Evolutionary conservation across 2,797 vertebrate genomes (phyloP).

Genomic region (Chiroxiphia lanceolata): DNA sequence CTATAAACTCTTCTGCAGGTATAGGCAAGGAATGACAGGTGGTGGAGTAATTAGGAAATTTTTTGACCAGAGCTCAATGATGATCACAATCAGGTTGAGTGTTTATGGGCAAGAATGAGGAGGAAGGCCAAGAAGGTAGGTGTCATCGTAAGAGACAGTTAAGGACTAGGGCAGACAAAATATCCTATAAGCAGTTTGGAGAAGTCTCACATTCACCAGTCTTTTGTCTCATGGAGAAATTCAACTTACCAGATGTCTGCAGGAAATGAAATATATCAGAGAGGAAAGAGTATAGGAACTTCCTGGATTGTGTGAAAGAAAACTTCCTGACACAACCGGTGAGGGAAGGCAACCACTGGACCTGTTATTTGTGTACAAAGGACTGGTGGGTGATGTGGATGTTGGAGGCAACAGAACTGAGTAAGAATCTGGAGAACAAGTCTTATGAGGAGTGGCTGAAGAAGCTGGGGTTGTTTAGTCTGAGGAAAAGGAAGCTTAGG

Average conservation of each 20-base stretch:
- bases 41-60: background rate
- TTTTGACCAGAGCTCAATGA: background rate
- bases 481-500: background rate
- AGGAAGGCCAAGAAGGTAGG: background rate
- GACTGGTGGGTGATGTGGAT: background rate
- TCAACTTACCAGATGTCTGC: background rate
- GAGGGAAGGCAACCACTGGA: background rate
- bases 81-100: background rate
- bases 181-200: background rate
- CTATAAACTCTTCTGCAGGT: background rate
- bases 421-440: background rate
- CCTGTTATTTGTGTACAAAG: background rate
- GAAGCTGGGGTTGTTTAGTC: background rate
- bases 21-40: background rate
- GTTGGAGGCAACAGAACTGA: background rate
- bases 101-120: background rate
- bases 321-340: background rate
- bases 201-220: background rate
- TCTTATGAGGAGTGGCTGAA: background rate
- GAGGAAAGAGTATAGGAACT: background rate
- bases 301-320: background rate
- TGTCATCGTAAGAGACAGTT: background rate
- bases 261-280: background rate
- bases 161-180: background rate
- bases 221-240: background rate